Base-by-base conservation (phyloP, 1,140 invertebrate genomes). In the Globodera ellingtonae region DNA sequence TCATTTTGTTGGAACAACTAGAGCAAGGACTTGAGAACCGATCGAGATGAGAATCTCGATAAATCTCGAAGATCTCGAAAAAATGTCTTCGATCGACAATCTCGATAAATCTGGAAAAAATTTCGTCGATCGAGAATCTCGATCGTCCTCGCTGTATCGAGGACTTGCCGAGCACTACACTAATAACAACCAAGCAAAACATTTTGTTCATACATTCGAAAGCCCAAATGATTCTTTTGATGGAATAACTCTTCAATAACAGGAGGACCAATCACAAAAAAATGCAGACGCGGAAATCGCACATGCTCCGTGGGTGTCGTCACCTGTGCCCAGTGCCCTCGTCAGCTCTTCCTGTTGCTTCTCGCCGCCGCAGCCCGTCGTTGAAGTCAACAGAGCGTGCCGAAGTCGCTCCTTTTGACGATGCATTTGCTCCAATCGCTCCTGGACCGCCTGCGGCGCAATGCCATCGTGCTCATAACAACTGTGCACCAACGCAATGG, bases 341-440 rank as follows among this genome's bases (percentile, higher is more conserved):
- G 44, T 62, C 24, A 79, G 9, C n/a, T 44, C 56, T 10, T 75
- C 21, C 46, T 46, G 79, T 44, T 72, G 15, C 35, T 47, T n/a
- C 67, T 35, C 56, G 13, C 77, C 18, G 18, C 44, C 10, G 71
- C 35, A 35, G 35, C 71, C n/a, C 21, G 56, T 56, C 46, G 35
- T 82, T 84, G 83, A 50, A 18, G 84, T 59, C 24, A 85, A 72
- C 65, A 85, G 72, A 46, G 75, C 71, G 73, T 85, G 84, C 35
- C 78, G 81, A 35, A 85, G 83, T 56, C 77, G 82, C 50, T 85
- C 84, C 46, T 85, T 85, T 79, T 85, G 84, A 62, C 83, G 65
- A 47, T 77, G 70, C 5, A 85, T 66, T 62, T 83, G 78, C 15
- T 86, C 82, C 18, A 85, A 79, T 73, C 86, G 83, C 46, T 85